Conservation (phyloP, 2,888 invertebrate genomes). For the Pasiphila rectangulata region DNA sequence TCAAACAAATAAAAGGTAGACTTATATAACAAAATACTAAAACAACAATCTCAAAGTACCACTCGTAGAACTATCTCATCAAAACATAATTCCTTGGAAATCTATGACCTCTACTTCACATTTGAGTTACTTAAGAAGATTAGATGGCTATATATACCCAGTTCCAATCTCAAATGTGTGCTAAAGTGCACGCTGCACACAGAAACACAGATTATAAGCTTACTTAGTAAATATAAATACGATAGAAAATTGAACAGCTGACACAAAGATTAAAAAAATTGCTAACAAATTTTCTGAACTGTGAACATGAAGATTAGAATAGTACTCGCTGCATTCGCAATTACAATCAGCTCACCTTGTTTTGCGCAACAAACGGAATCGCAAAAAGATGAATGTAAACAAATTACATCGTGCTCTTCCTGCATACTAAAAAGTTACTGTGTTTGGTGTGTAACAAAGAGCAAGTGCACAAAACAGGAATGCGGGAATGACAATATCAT, state of each 20-base stretch:
- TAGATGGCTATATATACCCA: constrained; percentile 18
- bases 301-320: constrained; percentile 14
- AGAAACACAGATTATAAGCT: not conserved
- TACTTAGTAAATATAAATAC: not conserved
- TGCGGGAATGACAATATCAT: constrained; percentile 68
- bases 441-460: constrained; percentile 67
- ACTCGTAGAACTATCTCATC: not conserved
- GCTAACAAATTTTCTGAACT: constrained; percentile 2
- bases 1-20: constrained; percentile 1
- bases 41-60: not conserved
- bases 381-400: constrained; percentile 38
- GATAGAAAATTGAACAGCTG: not conserved
- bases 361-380: constrained; percentile 19
- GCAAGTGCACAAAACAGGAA: constrained; percentile 57
- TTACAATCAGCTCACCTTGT: constrained; percentile 19
- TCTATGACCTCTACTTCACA: constrained; percentile 22
- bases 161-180: not conserved
- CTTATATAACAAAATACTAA: no score
- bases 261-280: not conserved
- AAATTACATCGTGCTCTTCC: constrained; percentile 49
- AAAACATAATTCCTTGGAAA: not conserved
- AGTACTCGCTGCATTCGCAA: constrained; percentile 28
- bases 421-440: constrained; percentile 54
- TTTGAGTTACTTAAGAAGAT: constrained; percentile 6
- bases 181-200: constrained; percentile 6